A percentile compares a stretch with the other conserved stretches of the same genome.
Evolutionary conservation across 2,888 invertebrate species (phyloP).

Genomic region (Drepanosiphum platanoidis): DNA sequence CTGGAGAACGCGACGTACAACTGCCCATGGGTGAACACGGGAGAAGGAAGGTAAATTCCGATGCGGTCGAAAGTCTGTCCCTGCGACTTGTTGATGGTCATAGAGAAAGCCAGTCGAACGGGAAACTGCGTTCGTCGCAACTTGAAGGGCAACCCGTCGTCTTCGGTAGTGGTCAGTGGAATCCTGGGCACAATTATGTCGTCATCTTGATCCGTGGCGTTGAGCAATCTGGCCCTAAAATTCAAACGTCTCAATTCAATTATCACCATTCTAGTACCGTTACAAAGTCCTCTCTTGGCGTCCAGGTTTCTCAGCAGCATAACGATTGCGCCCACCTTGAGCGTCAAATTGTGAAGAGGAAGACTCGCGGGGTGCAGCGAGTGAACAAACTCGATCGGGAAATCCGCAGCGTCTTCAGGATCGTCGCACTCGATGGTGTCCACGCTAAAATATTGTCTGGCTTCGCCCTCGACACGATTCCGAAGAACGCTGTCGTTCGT

Average conservation of each 20-base stretch:
- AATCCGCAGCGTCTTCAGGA: too few relatives aligned
- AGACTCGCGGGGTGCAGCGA: too few relatives aligned
- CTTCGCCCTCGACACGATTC: too few relatives aligned
- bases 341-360: too few relatives aligned
- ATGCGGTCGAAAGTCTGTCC: neutral
- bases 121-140: neutral
- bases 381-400: too few relatives aligned
- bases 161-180: neutral
- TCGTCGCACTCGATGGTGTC: too few relatives aligned
- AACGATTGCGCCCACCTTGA: neutral
- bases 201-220: neutral
- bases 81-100: neutral
- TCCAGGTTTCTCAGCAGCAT: too few relatives aligned
- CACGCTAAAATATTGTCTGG: too few relatives aligned
- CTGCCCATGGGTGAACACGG: neutral
- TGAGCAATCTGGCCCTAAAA: neutral
- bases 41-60: neutral
- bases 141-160: neutral
- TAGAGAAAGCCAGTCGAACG: neutral
- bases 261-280: neutral
- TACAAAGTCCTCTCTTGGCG: neutral
- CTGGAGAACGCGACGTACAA: neutral
- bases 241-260: neutral
- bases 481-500: neutral
- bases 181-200: neutral